Evolutionary conservation across 2,888 invertebrate species (phyloP), one percentile per base, ranked within the genome.

Genomic region (Drosophila nigritarsus): DNA sequence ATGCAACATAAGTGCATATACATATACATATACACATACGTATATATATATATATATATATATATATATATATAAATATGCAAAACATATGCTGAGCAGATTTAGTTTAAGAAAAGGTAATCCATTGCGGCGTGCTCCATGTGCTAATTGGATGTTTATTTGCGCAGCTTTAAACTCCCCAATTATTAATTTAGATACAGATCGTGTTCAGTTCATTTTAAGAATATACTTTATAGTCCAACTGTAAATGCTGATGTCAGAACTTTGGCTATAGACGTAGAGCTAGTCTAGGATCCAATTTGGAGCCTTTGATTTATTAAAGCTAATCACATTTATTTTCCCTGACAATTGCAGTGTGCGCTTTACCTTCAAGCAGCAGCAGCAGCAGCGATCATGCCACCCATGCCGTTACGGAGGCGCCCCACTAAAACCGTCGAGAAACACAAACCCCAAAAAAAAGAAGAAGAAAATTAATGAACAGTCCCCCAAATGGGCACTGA

Each of bases 301-400:
- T 3, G 27, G 0, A 48, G 15, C 29, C 15, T 20, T 11, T 54
- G 27, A 38, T 51, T 45, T 18, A 13, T 50, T 15, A 27, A 27
- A n/a, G 38, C 56, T 75, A 75, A 73, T 71, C 45, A 36, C 30
- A 34, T 15, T 58, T 51, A 2, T 65, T 42, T 56, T 53, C 5
- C 42, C 24, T 53, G 11, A 60, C 51, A 62, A 56, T 83, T 90
- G 29, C 82, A 92, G 92, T 91, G 34, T 88, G 92, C 32, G 75
- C 89, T 65, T 82, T 92, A 84, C 92, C 92, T 48, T 75, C 91
- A 24, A 83, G 92, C 65, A 83, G 90, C 79, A 83, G 92, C 65
- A 83, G 90, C 79, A 74, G 77, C 77, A 82, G 20, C 13, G 79
- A 63, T 61, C 73, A 82, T 3, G 72, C 65, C 36, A 63, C 80